A percentile compares a stretch with the other conserved stretches of the same genome.
These are phyloP conservation scores for Drosophila asahinai DNA, from an alignment of 1,140 invertebrate species.

Conservation along the genomic window DNA sequence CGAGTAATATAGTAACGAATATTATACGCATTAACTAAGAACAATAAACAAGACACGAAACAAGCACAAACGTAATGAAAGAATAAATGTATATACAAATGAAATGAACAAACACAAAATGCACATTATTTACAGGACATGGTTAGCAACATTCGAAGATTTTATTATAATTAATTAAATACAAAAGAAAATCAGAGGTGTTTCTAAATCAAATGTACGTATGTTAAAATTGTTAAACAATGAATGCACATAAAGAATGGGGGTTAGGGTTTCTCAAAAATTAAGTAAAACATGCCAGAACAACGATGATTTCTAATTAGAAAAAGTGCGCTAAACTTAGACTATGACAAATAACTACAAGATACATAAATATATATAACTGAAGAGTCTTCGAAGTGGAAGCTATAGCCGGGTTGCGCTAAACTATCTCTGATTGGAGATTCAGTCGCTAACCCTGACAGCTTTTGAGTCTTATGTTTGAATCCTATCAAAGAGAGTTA, in stretches of 20 bases:
- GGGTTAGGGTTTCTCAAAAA: constrained; percentile 25
- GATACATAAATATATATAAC: constrained; percentile 43
- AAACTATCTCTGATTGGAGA: neutral
- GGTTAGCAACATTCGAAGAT: constrained; percentile 71
- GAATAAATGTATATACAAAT: constrained; percentile 30
- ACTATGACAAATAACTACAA: constrained; percentile 61
- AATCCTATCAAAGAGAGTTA: constrained; percentile 37
- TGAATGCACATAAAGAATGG: constrained; percentile 26
- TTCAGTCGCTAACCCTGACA: constrained; percentile 7
- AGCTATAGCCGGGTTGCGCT: constrained; percentile 12
- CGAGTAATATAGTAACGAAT: constrained; percentile 36
- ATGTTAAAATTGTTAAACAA: constrained; percentile 52
- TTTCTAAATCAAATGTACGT: constrained; percentile 25
- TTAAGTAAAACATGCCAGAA: constrained; percentile 39
- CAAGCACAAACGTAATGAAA: constrained; percentile 59
- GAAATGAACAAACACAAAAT: constrained; percentile 75
- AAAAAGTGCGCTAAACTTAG: constrained; percentile 44
- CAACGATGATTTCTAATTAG: constrained; percentile 18
- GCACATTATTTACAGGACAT: constrained; percentile 62
- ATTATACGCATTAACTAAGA: constrained; percentile 40
- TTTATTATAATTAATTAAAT: constrained; percentile 74
- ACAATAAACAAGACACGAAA: constrained; percentile 76
- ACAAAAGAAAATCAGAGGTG: constrained; percentile 58
- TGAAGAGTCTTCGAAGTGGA: constrained; percentile 31
- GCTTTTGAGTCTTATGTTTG: constrained; percentile 47